Evolutionary conservation across 2,888 invertebrate species (phyloP).

Genomic region (Drosophila birchii): DNA sequence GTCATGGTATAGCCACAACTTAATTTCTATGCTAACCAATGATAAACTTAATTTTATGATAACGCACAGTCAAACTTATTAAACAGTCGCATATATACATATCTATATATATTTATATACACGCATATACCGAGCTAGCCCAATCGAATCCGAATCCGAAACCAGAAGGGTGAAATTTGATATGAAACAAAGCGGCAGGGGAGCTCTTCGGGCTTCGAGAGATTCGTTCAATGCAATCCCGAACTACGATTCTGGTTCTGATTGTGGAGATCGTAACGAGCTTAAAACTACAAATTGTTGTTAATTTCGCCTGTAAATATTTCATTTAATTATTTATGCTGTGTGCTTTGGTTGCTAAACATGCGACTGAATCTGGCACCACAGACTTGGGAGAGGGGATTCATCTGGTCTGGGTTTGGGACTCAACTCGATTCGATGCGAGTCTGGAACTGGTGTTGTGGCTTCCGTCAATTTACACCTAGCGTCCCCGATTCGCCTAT

Average conservation of each 20-base stretch:
- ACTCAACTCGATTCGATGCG: background rate
- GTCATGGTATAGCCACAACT: slow-evolving; percentile 36
- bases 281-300: slow-evolving; percentile 75
- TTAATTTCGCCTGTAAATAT: slow-evolving; percentile 78
- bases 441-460: slow-evolving; percentile 30
- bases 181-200: slow-evolving; percentile 55
- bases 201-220: background rate
- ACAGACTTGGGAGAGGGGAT: slow-evolving; percentile 7
- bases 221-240: slow-evolving; percentile 12
- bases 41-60: slow-evolving; percentile 78
- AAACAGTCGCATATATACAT: slow-evolving; percentile 14
- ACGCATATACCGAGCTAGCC: slow-evolving; percentile 4
- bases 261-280: slow-evolving; percentile 62
- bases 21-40: slow-evolving; percentile 80
- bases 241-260: slow-evolving; percentile 21
- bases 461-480: slow-evolving; percentile 56
- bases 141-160: slow-evolving; percentile 5
- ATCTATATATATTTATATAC: slow-evolving; percentile 43
- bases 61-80: slow-evolving; percentile 49
- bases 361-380: slow-evolving; percentile 23
- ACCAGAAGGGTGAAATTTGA: slow-evolving; percentile 54
- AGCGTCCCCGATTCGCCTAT: slow-evolving; percentile 10
- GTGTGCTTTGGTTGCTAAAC: slow-evolving; percentile 42
- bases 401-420: slow-evolving; percentile 7
- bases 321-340: slow-evolving; percentile 77